Evolutionary conservation across 2,113 vertebrate species (phyloP).

Genomic region (Myotis brandtii): DNA sequence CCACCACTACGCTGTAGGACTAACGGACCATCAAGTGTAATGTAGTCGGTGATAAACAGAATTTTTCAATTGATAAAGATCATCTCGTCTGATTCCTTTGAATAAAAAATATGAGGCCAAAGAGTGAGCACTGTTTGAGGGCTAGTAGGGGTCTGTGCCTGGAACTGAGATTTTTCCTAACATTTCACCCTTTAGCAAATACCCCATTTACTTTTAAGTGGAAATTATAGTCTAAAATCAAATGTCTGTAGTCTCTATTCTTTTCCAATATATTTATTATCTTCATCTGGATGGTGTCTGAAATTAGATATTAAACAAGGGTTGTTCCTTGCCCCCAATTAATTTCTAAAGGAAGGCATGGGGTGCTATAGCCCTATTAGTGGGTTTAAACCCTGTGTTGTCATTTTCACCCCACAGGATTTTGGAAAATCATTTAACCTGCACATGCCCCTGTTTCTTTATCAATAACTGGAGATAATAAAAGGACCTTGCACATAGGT

Average conservation of each 20-base stretch:
- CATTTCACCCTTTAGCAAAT: not conserved
- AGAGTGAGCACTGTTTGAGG: not conserved
- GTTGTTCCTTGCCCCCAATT: not conserved
- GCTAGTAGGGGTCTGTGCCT: not conserved
- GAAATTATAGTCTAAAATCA: not conserved
- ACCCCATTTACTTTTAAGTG: not conserved
- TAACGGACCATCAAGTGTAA: not conserved
- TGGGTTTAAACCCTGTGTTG: not conserved
- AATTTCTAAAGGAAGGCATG: not conserved
- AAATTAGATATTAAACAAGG: not conserved
- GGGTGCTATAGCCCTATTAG: not conserved
- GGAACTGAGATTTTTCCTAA: not conserved
- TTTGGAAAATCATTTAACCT: not conserved
- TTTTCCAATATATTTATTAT: not conserved
- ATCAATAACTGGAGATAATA: not conserved
- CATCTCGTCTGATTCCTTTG: not conserved
- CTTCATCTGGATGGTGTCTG: not conserved
- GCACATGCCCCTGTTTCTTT: not conserved
- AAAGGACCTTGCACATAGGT: not conserved
- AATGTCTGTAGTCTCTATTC: not conserved
- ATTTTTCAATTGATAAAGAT: not conserved
- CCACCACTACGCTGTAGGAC: not conserved
- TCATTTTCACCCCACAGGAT: not conserved
- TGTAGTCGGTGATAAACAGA: not conserved
- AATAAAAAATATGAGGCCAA: not conserved